A percentile compares a stretch with the other conserved stretches of the same genome.
phyloP scores from a whole-genome alignment of 2,113 vertebrate species.

The Leiothrix lutea region DNA sequence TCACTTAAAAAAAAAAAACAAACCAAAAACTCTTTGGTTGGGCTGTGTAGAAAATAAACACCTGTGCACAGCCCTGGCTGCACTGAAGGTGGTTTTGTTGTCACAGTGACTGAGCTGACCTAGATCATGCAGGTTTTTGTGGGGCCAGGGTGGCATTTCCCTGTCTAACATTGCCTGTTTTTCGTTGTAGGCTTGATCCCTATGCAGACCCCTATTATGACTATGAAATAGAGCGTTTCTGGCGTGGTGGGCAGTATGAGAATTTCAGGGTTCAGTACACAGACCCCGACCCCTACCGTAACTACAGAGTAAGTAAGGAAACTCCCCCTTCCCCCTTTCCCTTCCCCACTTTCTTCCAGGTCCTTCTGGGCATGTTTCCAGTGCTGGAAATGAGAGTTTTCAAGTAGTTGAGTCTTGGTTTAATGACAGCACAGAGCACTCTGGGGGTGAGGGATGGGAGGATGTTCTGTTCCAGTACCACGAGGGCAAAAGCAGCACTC shows the following conservation, averaged over 20 bases:
- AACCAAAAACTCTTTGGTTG: background rate
- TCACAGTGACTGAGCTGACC: background rate
- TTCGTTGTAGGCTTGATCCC: constrained; percentile 79
- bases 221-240: constrained; percentile 93
- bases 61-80: background rate
- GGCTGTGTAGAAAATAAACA: background rate
- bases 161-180: constrained; percentile 1
- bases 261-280: constrained; percentile 98
- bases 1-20: background rate
- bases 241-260: constrained; percentile 97
- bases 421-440: accelerated
- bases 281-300: constrained; percentile 88
- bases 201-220: constrained; percentile 95
- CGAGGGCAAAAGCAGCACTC: accelerated
- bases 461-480: background rate
- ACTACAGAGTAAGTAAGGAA: constrained; percentile 84
- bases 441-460: background rate
- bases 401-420: background rate
- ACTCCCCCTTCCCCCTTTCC: background rate
- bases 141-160: background rate
- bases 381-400: background rate
- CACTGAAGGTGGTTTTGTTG: accelerated
- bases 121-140: background rate
- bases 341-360: background rate
- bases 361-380: background rate